Base-by-base conservation (phyloP, 2,888 invertebrate genomes). In the Sepioteuthis lessoniana region DNA sequence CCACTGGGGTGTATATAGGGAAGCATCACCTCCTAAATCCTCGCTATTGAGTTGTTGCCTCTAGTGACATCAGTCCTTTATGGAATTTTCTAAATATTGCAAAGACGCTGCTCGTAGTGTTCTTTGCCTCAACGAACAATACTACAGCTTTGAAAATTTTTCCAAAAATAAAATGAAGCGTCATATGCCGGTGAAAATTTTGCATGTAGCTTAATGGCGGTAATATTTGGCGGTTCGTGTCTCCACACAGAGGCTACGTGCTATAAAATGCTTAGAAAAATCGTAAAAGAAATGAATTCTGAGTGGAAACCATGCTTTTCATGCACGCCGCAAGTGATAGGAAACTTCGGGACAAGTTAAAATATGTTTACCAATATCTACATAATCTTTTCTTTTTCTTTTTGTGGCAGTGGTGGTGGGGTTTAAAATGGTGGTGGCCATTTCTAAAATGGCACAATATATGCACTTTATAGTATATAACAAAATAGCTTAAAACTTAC, bases 1-100 rank as follows among this genome's bases (percentile, higher is more conserved):
- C 76, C 35, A 76, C 35, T 4, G 76, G n/a, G n/a, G 76, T n/a
- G 76, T 35, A 76, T 55, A 55, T 55, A 55, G 55, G 55, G 55
- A 21, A 55, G 55, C 7, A 3, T 55, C 55, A 55, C 25, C 76
- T 13, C n/a, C 76, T 13, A n/a, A n/a, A 16, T 76, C 4, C 76
- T 76, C n/a, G 76, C 76, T 76, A 76, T 76, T n/a, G 35, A 76
- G 35, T 76, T 76, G 76, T 76, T 76, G 76, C 76, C 76, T n/a
- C 35, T 76, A 76, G n/a, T n/a, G 76, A 76, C 76, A 76, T 76
- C 76, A 76, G 76, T 76, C 76, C 76, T 76, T 76, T 76, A 76
- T 76, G 76, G n/a, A 76, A 16, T 76, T 35, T 76, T 76, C 76
- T 76, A 76, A 76, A 76, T 76, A 76, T 76, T 76, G 76, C 76